Percentiles rank a stretch among this genome's conserved stretches.
phyloP scores from a whole-genome alignment of 2,888 invertebrate species.

The Lampropteryx suffumata region DNA sequence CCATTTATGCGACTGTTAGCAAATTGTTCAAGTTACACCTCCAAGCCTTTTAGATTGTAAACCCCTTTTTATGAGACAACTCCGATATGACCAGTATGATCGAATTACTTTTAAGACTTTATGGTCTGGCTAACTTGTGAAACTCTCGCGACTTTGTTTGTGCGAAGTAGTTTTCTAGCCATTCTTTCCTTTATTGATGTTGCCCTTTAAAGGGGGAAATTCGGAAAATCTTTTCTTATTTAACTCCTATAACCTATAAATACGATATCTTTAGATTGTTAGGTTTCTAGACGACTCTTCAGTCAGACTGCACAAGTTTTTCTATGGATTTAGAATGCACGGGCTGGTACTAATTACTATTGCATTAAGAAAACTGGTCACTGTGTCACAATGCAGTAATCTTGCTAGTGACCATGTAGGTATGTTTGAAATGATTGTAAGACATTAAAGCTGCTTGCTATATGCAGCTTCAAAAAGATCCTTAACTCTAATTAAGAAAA shows the following conservation, averaged over 20 bases:
- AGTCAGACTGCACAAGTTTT: too few relatives aligned
- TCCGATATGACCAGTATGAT: conserved; percentile 8
- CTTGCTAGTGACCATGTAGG: too few relatives aligned
- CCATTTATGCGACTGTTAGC: conserved; percentile 5
- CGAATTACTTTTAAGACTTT: conserved; percentile 1
- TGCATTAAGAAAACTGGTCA: conserved; percentile 18
- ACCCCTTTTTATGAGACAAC: conserved; percentile 4
- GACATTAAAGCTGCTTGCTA: too few relatives aligned
- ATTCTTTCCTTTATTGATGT: too few relatives aligned
- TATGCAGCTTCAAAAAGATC: too few relatives aligned
- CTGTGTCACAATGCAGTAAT: neutral
- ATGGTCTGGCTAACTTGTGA: conserved; percentile 1
- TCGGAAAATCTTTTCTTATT: too few relatives aligned
- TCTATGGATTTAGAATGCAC: neutral
- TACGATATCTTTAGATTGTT: too few relatives aligned
- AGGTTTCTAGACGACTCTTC: too few relatives aligned
- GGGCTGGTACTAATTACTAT: conserved; percentile 18
- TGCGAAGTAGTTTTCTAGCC: neutral
- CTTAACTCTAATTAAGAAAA: too few relatives aligned
- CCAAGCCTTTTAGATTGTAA: conserved; percentile 9
- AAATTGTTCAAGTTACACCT: conserved; percentile 12
- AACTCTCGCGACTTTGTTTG: neutral
- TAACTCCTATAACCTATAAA: too few relatives aligned
- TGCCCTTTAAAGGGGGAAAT: too few relatives aligned
- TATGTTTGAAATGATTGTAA: too few relatives aligned